phyloP scores from a whole-genome alignment of 2,888 invertebrate species.

The Terebella lapidaria region DNA sequence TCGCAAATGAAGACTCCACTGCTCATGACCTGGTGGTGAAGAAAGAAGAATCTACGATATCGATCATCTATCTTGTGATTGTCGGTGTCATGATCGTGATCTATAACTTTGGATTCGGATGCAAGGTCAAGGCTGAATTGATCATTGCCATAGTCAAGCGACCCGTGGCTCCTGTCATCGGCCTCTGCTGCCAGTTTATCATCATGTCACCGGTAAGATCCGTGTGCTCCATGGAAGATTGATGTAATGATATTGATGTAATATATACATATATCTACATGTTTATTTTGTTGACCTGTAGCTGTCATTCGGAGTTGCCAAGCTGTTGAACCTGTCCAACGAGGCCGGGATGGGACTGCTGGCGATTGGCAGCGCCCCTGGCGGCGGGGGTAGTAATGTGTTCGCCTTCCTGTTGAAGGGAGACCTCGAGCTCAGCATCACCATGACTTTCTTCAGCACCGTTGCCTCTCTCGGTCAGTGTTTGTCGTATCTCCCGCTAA shows the following conservation, averaged over 20 bases:
- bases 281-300: slow-evolving; percentile 3
- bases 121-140: slow-evolving; percentile 8
- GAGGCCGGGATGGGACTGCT: slow-evolving; percentile 3
- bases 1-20: no score
- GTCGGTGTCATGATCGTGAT: slow-evolving; percentile 4
- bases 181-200: slow-evolving; percentile 16
- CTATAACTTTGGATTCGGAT: slow-evolving; percentile 11
- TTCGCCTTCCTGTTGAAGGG: slow-evolving; percentile 8
- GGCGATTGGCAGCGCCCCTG: slow-evolving; percentile 8
- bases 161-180: slow-evolving; percentile 19
- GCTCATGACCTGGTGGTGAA: not conserved
- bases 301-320: slow-evolving; percentile 12
- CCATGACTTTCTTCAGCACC: slow-evolving; percentile 12
- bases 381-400: slow-evolving; percentile 14
- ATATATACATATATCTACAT: not conserved
- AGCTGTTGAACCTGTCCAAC: slow-evolving; percentile 22
- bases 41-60: not conserved
- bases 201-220: slow-evolving; percentile 21
- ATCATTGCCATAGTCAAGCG: slow-evolving; percentile 13
- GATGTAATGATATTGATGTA: no score
- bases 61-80: not conserved
- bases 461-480: slow-evolving; percentile 13
- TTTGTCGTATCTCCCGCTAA: not conserved
- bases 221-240: no score
- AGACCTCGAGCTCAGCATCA: slow-evolving; percentile 15